A percentile compares a stretch with the other conserved stretches of the same genome.
Conservation (phyloP, 2,888 invertebrate genomes). For the Melipona beecheii region DNA sequence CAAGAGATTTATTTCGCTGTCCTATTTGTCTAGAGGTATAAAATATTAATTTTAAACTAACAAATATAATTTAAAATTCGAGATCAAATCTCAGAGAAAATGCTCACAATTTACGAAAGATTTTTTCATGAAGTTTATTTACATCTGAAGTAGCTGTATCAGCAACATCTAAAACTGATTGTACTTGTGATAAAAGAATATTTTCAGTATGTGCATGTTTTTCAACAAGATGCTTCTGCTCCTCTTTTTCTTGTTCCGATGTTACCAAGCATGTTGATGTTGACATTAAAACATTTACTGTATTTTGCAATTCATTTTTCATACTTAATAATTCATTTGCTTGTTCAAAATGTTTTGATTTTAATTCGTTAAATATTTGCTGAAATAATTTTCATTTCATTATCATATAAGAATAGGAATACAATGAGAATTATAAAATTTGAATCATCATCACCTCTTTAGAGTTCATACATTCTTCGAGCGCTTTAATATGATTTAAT, state of each 20-base stretch:
- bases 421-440: neutral
- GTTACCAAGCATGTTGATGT: constrained; percentile 84
- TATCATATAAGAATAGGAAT: neutral
- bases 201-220: constrained; percentile 88
- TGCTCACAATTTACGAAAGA: constrained; percentile 81
- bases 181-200: constrained; percentile 87
- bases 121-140: constrained; percentile 87
- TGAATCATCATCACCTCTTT: constrained; percentile 84
- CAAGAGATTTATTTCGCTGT: constrained; percentile 77
- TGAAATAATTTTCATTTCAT: constrained; percentile 57
- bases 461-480: constrained; percentile 89
- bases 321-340: constrained; percentile 78
- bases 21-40: constrained; percentile 74
- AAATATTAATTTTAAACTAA: neutral
- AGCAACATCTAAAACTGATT: constrained; percentile 87
- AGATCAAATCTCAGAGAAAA: neutral
- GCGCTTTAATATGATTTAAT: constrained; percentile 87
- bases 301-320: constrained; percentile 84
- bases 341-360: constrained; percentile 72
- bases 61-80: neutral
- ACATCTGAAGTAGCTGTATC: constrained; percentile 88
- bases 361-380: constrained; percentile 79
- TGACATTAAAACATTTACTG: constrained; percentile 82
- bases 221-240: constrained; percentile 88
- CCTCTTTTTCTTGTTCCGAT: constrained; percentile 85